Conservation (phyloP, 1,140 invertebrate genomes). For the Sesamia nonagrioides region DNA sequence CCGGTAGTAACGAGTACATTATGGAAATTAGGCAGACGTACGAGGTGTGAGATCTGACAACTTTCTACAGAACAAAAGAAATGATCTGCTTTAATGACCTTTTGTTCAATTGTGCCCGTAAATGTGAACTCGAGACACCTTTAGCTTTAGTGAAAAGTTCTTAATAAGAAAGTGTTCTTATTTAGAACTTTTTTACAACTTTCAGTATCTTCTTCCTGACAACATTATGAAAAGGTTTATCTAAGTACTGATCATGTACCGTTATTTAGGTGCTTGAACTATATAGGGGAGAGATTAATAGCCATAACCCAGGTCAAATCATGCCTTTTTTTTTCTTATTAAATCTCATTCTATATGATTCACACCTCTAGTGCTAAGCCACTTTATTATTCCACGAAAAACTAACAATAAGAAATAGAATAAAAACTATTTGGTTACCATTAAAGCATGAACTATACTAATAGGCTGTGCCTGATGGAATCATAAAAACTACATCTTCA, state of each 20-base stretch:
- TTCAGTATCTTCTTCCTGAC: background rate
- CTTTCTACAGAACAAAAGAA: slow-evolving; percentile 41
- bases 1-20: slow-evolving; percentile 21
- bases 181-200: too few species aligned
- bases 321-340: background rate
- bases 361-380: slow-evolving; percentile 42
- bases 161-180: too few species aligned
- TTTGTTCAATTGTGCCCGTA: slow-evolving; percentile 42
- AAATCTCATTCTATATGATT: background rate
- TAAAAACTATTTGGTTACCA: slow-evolving; percentile 64
- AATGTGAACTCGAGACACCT: background rate
- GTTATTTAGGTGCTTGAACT: background rate
- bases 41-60: slow-evolving; percentile 10
- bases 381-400: slow-evolving; percentile 53
- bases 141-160: slow-evolving; percentile 10
- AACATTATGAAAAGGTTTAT: too few species aligned
- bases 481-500: slow-evolving; percentile 79
- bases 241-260: too few species aligned
- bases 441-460: slow-evolving; percentile 67
- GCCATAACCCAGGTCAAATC: background rate
- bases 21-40: slow-evolving; percentile 20
- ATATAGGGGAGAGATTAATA: background rate
- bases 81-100: slow-evolving; percentile 41
- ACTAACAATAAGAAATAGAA: slow-evolving; percentile 52
- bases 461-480: slow-evolving; percentile 67